Evolutionary conservation across 2,888 invertebrate genomes (phyloP).

Genomic region (Trypoxylon attenuatum): DNA sequence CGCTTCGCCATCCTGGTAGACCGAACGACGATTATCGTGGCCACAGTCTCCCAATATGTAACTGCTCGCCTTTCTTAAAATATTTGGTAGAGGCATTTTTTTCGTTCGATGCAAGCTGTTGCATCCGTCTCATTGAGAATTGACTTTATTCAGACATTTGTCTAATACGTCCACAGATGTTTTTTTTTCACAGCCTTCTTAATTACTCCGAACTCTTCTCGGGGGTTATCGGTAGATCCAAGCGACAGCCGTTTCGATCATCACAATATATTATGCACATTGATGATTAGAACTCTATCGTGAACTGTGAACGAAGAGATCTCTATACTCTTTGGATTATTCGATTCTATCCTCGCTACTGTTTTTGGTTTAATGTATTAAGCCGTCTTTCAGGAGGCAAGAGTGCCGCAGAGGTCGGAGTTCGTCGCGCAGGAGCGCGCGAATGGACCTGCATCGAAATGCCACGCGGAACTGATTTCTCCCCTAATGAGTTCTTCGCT

Average conservation of each 20-base stretch:
- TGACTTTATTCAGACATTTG: constrained; percentile 8
- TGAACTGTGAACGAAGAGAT: neutral
- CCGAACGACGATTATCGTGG: constrained; percentile 76
- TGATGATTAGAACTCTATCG: too few species aligned
- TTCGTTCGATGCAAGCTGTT: neutral
- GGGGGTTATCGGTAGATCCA: neutral
- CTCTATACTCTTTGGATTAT: too few species aligned
- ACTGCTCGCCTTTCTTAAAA: constrained; percentile 86
- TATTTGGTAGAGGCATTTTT: constrained; percentile 87
- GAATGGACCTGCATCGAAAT: constrained; percentile 23
- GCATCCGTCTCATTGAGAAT: constrained; percentile 28
- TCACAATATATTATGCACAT: neutral
- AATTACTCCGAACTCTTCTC: neutral
- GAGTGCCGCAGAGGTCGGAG: constrained; percentile 17
- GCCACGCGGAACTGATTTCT: constrained; percentile 29
- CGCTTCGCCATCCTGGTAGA: constrained; percentile 88
- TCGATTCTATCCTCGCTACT: too few species aligned
- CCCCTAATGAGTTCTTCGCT: constrained; percentile 12
- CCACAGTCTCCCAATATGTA: constrained; percentile 84
- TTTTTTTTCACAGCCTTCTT: neutral
- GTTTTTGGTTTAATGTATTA: too few species aligned
- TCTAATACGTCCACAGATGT: neutral
- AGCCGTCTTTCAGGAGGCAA: neutral
- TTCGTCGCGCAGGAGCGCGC: constrained; percentile 35
- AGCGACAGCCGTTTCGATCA: constrained; percentile 9